phyloP scores from a whole-genome alignment of 2,888 invertebrate genomes.

The Synanthedon myopaeformis region DNA sequence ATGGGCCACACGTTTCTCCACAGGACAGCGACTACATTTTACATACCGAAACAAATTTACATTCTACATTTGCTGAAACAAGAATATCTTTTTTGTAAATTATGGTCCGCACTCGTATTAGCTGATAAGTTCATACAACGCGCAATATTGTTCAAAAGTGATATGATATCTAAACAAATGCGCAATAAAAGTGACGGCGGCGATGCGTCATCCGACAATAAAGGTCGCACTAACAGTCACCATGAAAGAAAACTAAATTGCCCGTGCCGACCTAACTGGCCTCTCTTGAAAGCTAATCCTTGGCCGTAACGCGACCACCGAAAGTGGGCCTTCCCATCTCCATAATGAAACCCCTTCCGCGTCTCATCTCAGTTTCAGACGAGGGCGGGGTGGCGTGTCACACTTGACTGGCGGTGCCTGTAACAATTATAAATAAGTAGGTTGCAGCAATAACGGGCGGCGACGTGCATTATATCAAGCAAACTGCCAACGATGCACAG shows the following conservation, averaged over 20 bases:
- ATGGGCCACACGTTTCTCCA: background rate
- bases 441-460: conserved; percentile 62
- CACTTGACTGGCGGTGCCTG: background rate
- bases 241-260: conserved; percentile 62
- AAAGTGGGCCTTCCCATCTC: conserved; percentile 13
- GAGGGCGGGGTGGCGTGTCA: conserved; percentile 22
- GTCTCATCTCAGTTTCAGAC: conserved; percentile 7
- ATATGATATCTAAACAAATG: background rate
- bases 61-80: background rate
- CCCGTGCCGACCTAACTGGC: conserved; percentile 59
- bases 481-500: conserved; percentile 62
- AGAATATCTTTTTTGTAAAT: conserved; percentile 2
- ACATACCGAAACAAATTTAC: background rate
- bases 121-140: too few relatives aligned
- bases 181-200: background rate
- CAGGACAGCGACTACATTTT: background rate
- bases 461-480: conserved; percentile 65
- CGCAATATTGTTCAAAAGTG: too few relatives aligned
- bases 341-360: background rate
- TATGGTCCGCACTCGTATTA: background rate
- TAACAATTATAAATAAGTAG: conserved; percentile 68
- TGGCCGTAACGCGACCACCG: conserved; percentile 15
- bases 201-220: conserved; percentile 43
- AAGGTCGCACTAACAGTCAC: conserved; percentile 51
- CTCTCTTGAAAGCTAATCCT: conserved; percentile 29